Base-by-base conservation (phyloP, 64 coral and sea anemone species). In the Exaiptasia diaphana region DNA sequence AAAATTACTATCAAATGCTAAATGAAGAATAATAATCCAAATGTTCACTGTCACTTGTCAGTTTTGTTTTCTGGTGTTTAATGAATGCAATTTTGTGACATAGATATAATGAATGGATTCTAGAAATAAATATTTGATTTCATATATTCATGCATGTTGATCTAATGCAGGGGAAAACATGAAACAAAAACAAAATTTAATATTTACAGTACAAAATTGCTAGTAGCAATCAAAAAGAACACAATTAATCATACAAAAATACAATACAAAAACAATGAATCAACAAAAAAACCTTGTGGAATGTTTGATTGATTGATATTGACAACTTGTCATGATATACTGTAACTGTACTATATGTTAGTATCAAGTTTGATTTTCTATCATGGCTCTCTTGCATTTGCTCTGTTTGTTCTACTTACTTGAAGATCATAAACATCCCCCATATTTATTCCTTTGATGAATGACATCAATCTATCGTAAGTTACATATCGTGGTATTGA, bases 381-480 rank as follows among this genome's bases (percentile, higher is more conserved):
- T 52, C 49, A 52, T n/a, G 49, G 49, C n/a, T 52, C 49, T n/a
- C 49, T n/a, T 52, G 49, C 49, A 52, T 52, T 52, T 52, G 49
- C 49, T 52, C 49, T 74, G 38, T 38, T 74, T 14, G n/a, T 80
- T 17, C 53, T 62, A 36, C 48, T n/a, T 65, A 49, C 50, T 52
- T 28, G 20, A 43, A 88, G 27, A 80, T 83, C 59, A 30, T 53
- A 49, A 0, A 90, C 68, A 57, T 83, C 88, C 37, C 79, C 88
- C 68, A 72, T 72, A 29, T 72, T 72, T 29, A 90, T 77, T n/a
- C 44, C 55, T 75, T 90, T 76, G 2, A 90, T 73, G 45, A 75
- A 82, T 52, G 38, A 9, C 25, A 55, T 55, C 5, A 90, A 52
- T 22, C 22, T 34, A 29, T 90, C 71, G 73, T 83, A 83, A 4